Evolutionary conservation across 2,888 invertebrate species (phyloP).

Genomic region (Caenorhabditis wallacei): DNA sequence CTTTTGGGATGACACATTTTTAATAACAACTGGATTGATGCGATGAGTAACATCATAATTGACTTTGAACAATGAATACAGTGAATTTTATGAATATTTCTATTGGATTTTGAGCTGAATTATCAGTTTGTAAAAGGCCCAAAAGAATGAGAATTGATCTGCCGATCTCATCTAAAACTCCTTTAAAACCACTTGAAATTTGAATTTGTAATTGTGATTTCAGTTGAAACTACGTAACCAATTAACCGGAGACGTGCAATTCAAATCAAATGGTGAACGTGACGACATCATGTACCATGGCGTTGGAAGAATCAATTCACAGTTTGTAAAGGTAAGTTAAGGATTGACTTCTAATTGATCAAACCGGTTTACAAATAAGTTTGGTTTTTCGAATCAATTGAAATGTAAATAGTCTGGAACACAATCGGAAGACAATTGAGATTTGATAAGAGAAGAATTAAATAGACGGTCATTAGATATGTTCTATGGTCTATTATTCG

Average conservation of each 20-base stretch:
- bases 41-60: constrained; percentile 18
- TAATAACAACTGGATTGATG: constrained; percentile 22
- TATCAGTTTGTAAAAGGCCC: no score
- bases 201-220: constrained; percentile 15
- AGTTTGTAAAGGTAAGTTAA: constrained; percentile 71
- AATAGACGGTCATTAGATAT: constrained; percentile 10
- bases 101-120: no score
- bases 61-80: constrained; percentile 10
- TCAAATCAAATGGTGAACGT: constrained; percentile 66
- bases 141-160: neutral
- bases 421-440: neutral
- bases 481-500: constrained; percentile 33
- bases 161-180: neutral
- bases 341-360: neutral
- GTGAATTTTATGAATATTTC: neutral
- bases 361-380: constrained; percentile 32
- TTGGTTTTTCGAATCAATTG: constrained; percentile 17
- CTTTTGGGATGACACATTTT: constrained; percentile 54
- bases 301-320: constrained; percentile 70
- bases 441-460: constrained; percentile 38
- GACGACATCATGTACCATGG: constrained; percentile 73
- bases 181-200: neutral
- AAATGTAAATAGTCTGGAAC: constrained; percentile 51
- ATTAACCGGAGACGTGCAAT: constrained; percentile 73
- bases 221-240: constrained; percentile 71